Evolutionary conservation across 2,113 vertebrate genomes (phyloP), one percentile per base, ranked within the genome.

Genomic region (Galbula dea): DNA sequence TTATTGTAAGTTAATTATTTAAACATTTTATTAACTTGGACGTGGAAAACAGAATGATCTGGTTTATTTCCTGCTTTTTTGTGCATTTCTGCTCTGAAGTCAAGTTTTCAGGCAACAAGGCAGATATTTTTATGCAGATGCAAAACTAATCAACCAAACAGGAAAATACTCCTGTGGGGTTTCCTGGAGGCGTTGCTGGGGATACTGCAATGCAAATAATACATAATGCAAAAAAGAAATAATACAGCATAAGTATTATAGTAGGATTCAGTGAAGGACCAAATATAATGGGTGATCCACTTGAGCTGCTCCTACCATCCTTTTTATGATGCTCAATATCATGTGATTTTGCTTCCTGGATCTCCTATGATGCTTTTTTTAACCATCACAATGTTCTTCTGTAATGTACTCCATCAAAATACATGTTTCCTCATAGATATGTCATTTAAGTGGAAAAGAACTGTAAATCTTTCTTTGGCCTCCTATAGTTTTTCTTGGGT

Each of bases 51-150:
- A 72, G 41, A 88, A 79, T 18, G 49, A 80, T 83, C 62, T 10
- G 71, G 46, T 85, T 91, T 83, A 87, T 84, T 88, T 85, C 79
- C 79, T 81, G 46, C 36, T 18, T 59, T 92, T 92, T 86, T 84
- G 49, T 66, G 49, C 1, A 0, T 84, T 94, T 88, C 68, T 1
- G 0, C 29, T 15, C 51, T 55, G 67, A 80, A 94, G 55, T 88
- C 32, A 22, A 59, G 72, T 48, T 86, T 95, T 88, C 85, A 87
- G 85, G 84, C 82, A 87, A 34, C 59, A 36, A 87, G 87, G 89
- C 78, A 93, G 92, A 78, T 95, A 88, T 93, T 95, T 95, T 96
- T 80, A 93, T 86, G 82, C 94, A 93, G 79, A 94, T 94, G 75
- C 82, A 94, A 95, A 96, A 94, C 87, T 86, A 86, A 93, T 96